Evolutionary conservation across 2,888 invertebrate genomes (phyloP), one percentile per base, ranked within the genome.

Genomic region (Unio pictorum): DNA sequence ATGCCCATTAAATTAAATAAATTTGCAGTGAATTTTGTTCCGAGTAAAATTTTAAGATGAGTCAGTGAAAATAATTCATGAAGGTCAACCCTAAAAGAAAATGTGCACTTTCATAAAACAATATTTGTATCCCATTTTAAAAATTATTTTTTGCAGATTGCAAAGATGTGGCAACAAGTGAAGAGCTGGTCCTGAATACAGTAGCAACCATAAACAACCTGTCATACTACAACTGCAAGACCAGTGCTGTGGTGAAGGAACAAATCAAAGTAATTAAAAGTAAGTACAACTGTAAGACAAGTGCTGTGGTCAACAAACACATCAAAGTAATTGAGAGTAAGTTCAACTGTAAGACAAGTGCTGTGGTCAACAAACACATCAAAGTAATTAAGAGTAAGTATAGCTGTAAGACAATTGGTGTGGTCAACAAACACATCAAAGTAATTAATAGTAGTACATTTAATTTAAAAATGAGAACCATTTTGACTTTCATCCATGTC

Each of bases 191-290:
- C 4, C 92, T 95, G 73, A 95, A 95, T 7, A 93, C 94, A 20
- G 90, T 96, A 62, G 95, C 95, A 15, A 95, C 96, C 0, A 91
- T 96, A 73, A 96, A 96, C 90, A 96, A 96, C 90, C 91, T 96
- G 67, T 95, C 95, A 3, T 96, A 83, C 81, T 90, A 90, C 78
- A 84, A 80, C 64, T 76, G 75, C 55, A 83, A 86, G 67, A 81
- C 78, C 26, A 85, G 85, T 72, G 83, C 85, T 58, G 80, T 89
- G 55, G 79, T 80, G n/a, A 69, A 77, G n/a, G 79, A 83, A n/a
- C 88, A 89, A 68, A 79, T 87, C 45, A 75, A 81, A 59, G 81
- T 90, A n/a, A 85, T 89, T 26, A 84, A 89, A 64, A 78, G 91
- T 90, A 78, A 87, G 87, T 85, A 63, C 18, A 55, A 55, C 7